Conservation (phyloP, 2,113 vertebrate species). For the Mystacornis crossleyi region DNA sequence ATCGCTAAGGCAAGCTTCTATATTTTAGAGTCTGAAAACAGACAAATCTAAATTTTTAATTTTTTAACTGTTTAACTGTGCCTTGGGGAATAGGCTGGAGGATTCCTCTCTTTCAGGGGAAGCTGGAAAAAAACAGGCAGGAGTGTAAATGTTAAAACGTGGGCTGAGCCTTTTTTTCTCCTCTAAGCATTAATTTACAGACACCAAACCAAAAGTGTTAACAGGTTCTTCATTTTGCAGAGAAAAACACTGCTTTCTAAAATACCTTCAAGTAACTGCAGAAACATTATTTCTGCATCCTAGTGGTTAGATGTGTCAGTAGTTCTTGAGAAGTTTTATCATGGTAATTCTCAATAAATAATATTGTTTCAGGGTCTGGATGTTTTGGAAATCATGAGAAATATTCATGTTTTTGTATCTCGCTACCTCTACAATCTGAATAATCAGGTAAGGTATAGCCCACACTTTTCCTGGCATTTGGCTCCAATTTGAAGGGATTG, state of each 20-base stretch:
- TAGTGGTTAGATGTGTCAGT: background rate
- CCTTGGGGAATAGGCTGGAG: background rate
- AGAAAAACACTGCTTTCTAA: background rate
- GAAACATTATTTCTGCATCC: background rate
- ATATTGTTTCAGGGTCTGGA: slow-evolving; percentile 87
- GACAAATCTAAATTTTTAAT: background rate
- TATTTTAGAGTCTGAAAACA: background rate
- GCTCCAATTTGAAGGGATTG: background rate
- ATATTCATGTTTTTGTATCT: slow-evolving; percentile 98
- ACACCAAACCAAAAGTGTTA: background rate
- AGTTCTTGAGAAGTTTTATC: background rate
- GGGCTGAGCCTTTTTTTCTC: background rate
- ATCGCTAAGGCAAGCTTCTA: background rate
- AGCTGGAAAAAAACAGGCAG: background rate
- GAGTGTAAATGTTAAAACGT: background rate
- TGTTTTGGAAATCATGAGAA: slow-evolving; percentile 99
- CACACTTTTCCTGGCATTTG: background rate
- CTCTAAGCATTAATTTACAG: background rate
- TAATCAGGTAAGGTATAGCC: slow-evolving; percentile 85
- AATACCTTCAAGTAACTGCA: background rate
- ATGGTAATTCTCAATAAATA: background rate
- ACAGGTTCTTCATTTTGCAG: background rate
- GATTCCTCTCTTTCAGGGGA: background rate
- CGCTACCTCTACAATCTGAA: slow-evolving; percentile 98
- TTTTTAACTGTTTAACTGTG: background rate